Percentiles rank a stretch among this genome's conserved stretches.
phyloP scores from a whole-genome alignment of 2,888 invertebrate genomes.

The Philereme vetulata region DNA sequence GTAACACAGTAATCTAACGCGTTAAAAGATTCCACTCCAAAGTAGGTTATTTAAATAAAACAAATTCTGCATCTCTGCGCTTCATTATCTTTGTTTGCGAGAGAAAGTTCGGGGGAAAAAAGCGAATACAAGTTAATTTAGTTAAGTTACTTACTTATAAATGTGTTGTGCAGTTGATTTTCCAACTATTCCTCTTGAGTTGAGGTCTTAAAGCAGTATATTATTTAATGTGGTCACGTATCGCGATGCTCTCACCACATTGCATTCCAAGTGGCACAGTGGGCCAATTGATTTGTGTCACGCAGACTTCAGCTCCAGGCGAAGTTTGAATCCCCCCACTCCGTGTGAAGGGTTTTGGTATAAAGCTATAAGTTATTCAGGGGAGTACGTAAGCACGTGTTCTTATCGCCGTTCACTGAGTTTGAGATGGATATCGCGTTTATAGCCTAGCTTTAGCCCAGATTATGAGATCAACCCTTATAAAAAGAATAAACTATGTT shows the following conservation, averaged over 20 bases:
- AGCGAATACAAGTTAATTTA: not conserved
- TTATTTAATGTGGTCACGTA: slow-evolving; percentile 16
- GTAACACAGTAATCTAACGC: too few species aligned
- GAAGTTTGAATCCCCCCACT: slow-evolving; percentile 17
- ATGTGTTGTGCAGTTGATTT: slow-evolving; percentile 9
- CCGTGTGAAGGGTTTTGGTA: slow-evolving; percentile 27
- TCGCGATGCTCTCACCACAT: slow-evolving; percentile 5
- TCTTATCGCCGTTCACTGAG: slow-evolving; percentile 32
- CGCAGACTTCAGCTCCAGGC: slow-evolving; percentile 12
- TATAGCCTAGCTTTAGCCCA: slow-evolving; percentile 41
- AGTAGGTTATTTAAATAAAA: too few species aligned
- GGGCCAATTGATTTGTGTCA: slow-evolving; percentile 32
- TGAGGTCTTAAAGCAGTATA: not conserved
- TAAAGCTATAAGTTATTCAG: slow-evolving; percentile 45
- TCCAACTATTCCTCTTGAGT: not conserved
- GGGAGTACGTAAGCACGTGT: slow-evolving; percentile 39
- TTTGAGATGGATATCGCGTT: slow-evolving; percentile 53
- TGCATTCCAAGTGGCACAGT: slow-evolving; percentile 20
- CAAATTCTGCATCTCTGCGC: not conserved
- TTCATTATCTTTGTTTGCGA: not conserved
- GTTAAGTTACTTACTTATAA: slow-evolving; percentile 3
- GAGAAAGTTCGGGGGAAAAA: not conserved
- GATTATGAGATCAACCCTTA: slow-evolving; percentile 25
- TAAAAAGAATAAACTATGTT: slow-evolving; percentile 6
- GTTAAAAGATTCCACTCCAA: too few species aligned